Percentiles rank a stretch among this genome's conserved stretches.
Conservation (phyloP, 2,797 vertebrate species). For the Carcharodon carcharias region DNA sequence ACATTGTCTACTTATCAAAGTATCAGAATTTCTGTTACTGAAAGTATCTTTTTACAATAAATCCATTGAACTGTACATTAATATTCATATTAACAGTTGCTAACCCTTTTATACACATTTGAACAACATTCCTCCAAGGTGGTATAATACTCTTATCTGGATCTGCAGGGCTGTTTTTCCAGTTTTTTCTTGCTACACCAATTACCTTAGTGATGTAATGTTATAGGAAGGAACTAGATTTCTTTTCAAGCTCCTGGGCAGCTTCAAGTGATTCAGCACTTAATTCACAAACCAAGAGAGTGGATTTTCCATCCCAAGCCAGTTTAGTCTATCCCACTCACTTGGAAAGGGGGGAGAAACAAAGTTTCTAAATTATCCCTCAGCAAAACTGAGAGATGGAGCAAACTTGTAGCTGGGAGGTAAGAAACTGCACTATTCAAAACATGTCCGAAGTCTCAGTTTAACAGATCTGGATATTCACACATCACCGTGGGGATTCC, state of each 20-base stretch:
- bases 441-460: background rate
- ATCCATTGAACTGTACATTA: constrained; percentile 33
- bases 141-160: background rate
- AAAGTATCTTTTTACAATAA: constrained; percentile 29
- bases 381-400: background rate
- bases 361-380: background rate
- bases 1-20: constrained; percentile 1
- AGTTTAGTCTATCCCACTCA: background rate
- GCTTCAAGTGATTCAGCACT: background rate
- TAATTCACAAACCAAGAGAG: background rate
- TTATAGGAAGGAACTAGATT: too few species aligned
- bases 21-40: background rate
- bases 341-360: background rate
- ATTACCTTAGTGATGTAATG: background rate
- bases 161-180: background rate
- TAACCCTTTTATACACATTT: constrained; percentile 11
- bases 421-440: background rate
- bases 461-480: background rate
- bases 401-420: background rate
- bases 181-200: background rate
- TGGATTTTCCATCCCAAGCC: background rate
- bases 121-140: background rate
- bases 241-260: background rate
- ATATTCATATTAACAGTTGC: constrained; percentile 7
- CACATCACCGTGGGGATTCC: background rate